Percentiles rank a stretch among this genome's conserved stretches.
These are phyloP conservation scores for Lacerta viridis DNA, from an alignment of 2,797 vertebrate genomes.

Conservation along the genomic window DNA sequence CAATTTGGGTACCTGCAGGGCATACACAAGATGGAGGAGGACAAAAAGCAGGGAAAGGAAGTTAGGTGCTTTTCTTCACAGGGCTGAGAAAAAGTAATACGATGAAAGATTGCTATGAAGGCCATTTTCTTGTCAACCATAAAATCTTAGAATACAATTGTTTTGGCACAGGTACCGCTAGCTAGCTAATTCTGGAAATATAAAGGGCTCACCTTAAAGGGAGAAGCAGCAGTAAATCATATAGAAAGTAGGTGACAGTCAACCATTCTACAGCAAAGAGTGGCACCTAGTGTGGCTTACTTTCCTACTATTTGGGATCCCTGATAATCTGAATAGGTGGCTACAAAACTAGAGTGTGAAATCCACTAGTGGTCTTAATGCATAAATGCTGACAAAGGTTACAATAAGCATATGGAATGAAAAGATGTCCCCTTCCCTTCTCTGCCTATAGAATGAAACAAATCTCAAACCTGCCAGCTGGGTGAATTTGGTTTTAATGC, in stretches of 20 bases:
- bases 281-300: neutral
- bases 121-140: neutral
- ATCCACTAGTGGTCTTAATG: neutral
- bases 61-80: slow-evolving; percentile 4
- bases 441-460: neutral
- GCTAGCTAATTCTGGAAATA: neutral
- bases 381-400: neutral
- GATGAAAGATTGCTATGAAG: neutral
- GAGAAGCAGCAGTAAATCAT: neutral
- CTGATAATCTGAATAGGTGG: neutral
- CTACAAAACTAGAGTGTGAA: neutral
- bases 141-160: neutral
- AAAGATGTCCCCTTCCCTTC: too few relatives aligned
- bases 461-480: neutral
- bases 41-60: accelerated
- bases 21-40: neutral
- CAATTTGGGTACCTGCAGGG: slow-evolving; percentile 80
- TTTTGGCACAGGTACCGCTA: neutral
- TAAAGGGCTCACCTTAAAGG: neutral
- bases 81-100: neutral
- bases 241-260: neutral
- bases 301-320: neutral
- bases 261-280: neutral
- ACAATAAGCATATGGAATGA: neutral
- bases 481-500: neutral